These are phyloP conservation scores for Lithophane socia DNA, from an alignment of 2,888 invertebrate genomes.

Conservation along the genomic window DNA sequence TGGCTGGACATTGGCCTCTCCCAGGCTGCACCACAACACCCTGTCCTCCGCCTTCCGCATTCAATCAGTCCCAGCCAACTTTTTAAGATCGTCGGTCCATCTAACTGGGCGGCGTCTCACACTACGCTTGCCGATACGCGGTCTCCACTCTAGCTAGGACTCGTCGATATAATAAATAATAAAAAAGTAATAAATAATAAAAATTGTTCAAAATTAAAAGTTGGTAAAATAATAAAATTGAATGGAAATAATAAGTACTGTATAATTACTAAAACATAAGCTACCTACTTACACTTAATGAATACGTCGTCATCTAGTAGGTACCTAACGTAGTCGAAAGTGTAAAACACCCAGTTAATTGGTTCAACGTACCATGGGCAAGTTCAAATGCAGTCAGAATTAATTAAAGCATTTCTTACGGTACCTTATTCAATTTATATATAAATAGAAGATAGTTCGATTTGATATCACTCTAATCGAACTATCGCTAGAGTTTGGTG, in stretches of 20 bases:
- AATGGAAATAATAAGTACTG: background rate
- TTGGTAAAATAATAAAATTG: no score
- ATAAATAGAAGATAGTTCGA: conserved; percentile 34
- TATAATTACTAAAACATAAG: background rate
- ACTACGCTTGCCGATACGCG: no score
- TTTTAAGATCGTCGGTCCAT: no score
- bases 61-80: no score
- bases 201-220: no score
- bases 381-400: conserved; percentile 42
- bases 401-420: conserved; percentile 7
- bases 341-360: background rate
- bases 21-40: no score
- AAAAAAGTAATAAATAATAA: no score
- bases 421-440: conserved; percentile 21
- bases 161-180: no score
- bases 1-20: no score
- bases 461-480: conserved; percentile 18
- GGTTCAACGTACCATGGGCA: conserved; percentile 16
- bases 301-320: background rate
- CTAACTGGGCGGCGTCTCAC: no score
- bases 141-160: no score
- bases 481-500: conserved; percentile 18
- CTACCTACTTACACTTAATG: background rate
- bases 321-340: background rate
- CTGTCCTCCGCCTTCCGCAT: no score